Evolutionary conservation across 1,140 invertebrate genomes (phyloP).

Genomic region (Drosophila sucinea): DNA sequence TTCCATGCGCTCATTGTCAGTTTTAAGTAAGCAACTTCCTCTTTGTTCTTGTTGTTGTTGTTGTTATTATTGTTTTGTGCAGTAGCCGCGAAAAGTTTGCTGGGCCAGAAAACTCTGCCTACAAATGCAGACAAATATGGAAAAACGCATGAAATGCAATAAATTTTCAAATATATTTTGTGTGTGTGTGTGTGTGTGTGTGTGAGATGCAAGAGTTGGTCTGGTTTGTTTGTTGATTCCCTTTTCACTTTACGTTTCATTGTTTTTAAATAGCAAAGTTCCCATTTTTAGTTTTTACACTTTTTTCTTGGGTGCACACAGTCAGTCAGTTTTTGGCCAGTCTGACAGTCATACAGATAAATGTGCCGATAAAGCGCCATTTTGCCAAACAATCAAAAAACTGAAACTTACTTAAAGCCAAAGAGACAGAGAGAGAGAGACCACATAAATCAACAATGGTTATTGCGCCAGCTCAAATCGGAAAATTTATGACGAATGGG

Average conservation of each 20-base stretch:
- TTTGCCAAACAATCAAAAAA: conserved; percentile 60
- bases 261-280: conserved; percentile 45
- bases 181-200: conserved; percentile 23
- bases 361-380: conserved; percentile 62
- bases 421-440: conserved; percentile 41
- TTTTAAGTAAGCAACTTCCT: conserved; percentile 77
- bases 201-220: conserved; percentile 19
- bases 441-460: conserved; percentile 9
- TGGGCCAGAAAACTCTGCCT: conserved; percentile 71
- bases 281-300: conserved; percentile 12
- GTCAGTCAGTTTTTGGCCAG: conserved; percentile 16
- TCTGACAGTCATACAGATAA: conserved; percentile 24
- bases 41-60: conserved; percentile 30
- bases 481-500: conserved; percentile 3
- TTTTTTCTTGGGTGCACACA: conserved; percentile 52
- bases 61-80: conserved; percentile 31
- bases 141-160: conserved; percentile 78
- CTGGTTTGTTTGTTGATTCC: neutral
- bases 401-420: conserved; percentile 58
- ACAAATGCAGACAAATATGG: conserved; percentile 78
- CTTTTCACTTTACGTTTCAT: conserved; percentile 37
- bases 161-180: conserved; percentile 78
- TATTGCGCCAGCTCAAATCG: conserved; percentile 7
- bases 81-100: conserved; percentile 66
- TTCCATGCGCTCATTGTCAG: conserved; percentile 80